phyloP scores from a whole-genome alignment of 2,113 vertebrate species.

The Synodontis membranacea region DNA sequence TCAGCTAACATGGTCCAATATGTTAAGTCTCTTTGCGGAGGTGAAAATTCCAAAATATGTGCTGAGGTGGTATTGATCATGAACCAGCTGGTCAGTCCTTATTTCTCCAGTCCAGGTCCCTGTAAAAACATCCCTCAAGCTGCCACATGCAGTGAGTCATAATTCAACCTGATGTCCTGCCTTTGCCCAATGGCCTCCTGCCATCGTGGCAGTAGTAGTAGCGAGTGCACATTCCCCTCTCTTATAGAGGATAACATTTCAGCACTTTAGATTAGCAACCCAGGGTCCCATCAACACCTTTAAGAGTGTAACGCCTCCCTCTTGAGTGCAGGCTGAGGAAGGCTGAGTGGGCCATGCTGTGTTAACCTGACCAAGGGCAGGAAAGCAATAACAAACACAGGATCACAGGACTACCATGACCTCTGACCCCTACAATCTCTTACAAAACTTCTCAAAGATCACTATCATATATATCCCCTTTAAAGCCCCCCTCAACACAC shows the following conservation, averaged over 20 bases:
- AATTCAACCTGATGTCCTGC: conserved; percentile 26
- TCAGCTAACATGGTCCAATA: conserved; percentile 4
- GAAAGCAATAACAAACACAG: conserved; percentile 79
- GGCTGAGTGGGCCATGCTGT: conserved; percentile 63
- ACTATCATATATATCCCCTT: conserved; percentile 61
- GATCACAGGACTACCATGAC: conserved; percentile 71
- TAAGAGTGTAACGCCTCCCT: conserved; percentile 61
- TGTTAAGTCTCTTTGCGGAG: conserved; percentile 13
- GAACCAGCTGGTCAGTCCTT: neutral
- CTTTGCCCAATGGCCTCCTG: conserved; percentile 32
- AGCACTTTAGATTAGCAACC: conserved; percentile 67
- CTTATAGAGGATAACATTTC: conserved; percentile 65
- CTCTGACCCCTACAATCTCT: conserved; percentile 63
- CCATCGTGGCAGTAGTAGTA: conserved; percentile 29
- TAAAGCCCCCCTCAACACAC: conserved; percentile 23
- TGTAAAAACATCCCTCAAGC: conserved; percentile 27
- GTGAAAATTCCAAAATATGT: conserved; percentile 31
- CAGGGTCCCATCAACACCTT: conserved; percentile 64
- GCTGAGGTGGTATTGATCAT: neutral
- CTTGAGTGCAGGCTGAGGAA: conserved; percentile 49
- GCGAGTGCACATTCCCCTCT: conserved; percentile 54
- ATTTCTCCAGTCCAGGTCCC: conserved; percentile 4
- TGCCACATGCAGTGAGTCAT: conserved; percentile 38
- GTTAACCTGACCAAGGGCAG: conserved; percentile 77
- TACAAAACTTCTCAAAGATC: conserved; percentile 59